Conservation (phyloP, 2,888 invertebrate genomes). For the Mechanitis mazaeus region DNA sequence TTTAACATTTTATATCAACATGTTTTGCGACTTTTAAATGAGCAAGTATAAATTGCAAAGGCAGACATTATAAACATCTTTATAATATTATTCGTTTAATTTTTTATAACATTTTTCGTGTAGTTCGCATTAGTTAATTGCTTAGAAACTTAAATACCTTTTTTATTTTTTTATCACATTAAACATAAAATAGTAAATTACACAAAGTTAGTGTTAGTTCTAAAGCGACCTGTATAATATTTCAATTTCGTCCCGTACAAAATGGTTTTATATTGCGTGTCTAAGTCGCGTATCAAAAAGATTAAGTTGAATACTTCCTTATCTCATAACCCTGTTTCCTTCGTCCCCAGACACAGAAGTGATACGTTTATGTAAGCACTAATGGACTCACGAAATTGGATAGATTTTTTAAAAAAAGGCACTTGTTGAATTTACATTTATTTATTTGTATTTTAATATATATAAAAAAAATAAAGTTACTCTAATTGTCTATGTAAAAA, state of each 20-base stretch:
- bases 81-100: no score
- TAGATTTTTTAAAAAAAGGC: not conserved
- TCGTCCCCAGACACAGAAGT: slow-evolving; percentile 15
- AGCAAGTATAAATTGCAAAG: no score
- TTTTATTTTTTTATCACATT: no score
- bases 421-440: not conserved
- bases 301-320: slow-evolving; percentile 21
- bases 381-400: slow-evolving; percentile 14
- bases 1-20: slow-evolving; percentile 1
- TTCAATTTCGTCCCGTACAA: no score
- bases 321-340: slow-evolving; percentile 20
- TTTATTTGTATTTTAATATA: no score
- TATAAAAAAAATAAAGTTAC: not conserved
- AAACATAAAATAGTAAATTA: not conserved
- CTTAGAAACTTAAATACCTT: no score
- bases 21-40: not conserved
- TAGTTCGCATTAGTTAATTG: no score
- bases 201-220: not conserved
- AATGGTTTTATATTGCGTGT: not conserved
- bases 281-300: slow-evolving; percentile 8
- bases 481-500: not conserved
- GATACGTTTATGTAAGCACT: slow-evolving; percentile 14
- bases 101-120: no score
- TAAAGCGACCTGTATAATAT: no score
- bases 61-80: no score